Conservation (phyloP, 2,113 vertebrate genomes). For the Poeciliopsis retropinna region DNA sequence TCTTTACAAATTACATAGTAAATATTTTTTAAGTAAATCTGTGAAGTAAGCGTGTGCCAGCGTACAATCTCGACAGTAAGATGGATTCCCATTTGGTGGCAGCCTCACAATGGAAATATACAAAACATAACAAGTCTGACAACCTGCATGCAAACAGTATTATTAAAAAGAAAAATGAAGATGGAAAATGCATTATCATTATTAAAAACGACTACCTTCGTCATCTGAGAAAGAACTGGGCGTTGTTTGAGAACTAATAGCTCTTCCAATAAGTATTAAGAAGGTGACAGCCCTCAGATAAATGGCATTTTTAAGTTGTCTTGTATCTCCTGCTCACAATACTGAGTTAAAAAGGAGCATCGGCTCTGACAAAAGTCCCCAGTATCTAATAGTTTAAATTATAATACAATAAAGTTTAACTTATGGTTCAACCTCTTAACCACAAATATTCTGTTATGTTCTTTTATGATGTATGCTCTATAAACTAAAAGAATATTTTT, state of each 20-base stretch:
- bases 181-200: constrained; percentile 26
- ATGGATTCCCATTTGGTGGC: constrained; percentile 9
- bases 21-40: constrained; percentile 9
- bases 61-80: constrained; percentile 5
- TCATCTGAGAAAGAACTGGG: constrained; percentile 8
- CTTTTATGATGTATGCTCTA: not conserved
- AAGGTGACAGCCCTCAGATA: constrained; percentile 7
- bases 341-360: not conserved
- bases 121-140: not conserved
- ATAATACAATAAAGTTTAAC: not conserved
- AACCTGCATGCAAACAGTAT: constrained; percentile 9
- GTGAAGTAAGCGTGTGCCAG: constrained; percentile 11
- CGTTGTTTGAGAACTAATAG: constrained; percentile 10
- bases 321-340: constrained; percentile 20
- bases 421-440: not conserved
- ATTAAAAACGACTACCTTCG: constrained; percentile 20
- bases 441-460: not conserved
- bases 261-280: constrained; percentile 12
- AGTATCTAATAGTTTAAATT: constrained; percentile 1
- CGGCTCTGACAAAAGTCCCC: not conserved
- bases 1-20: constrained; percentile 28
- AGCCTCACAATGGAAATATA: constrained; percentile 2
- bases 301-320: constrained; percentile 12
- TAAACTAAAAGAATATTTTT: not conserved
- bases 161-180: not conserved